These are phyloP conservation scores for Darevskia nairensis DNA, from an alignment of 2,797 vertebrate genomes.

Conservation along the genomic window DNA sequence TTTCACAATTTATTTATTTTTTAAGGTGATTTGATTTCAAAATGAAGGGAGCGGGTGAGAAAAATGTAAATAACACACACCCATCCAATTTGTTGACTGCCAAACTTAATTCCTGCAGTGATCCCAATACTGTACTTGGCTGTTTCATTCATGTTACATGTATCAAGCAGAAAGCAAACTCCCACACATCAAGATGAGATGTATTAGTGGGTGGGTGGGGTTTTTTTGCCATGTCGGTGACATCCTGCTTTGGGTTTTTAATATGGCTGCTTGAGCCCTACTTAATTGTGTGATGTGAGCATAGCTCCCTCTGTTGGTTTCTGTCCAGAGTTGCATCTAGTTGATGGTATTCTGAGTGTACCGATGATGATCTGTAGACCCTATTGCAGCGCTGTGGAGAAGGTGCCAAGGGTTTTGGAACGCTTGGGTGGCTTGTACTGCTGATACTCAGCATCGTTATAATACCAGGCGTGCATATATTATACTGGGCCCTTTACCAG, in stretches of 20 bases:
- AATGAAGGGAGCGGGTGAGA: background rate
- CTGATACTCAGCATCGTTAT: no score
- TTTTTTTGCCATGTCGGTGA: background rate
- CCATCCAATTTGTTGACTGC: background rate
- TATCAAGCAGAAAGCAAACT: background rate
- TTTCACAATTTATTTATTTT: no score
- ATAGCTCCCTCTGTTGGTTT: slow-evolving; percentile 31
- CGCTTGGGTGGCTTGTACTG: background rate
- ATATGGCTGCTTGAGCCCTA: background rate
- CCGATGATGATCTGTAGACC: no score
- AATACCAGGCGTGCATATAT: no score
- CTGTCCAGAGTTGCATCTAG: background rate
- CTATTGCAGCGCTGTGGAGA: background rate
- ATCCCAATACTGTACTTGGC: background rate
- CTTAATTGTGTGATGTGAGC: slow-evolving; percentile 7
- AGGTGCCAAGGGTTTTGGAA: background rate
- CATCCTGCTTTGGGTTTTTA: background rate
- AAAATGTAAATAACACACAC: background rate
- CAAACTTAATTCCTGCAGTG: background rate
- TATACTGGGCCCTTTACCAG: no score
- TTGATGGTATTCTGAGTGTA: background rate
- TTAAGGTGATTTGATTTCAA: no score
- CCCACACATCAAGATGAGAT: background rate
- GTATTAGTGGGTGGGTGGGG: no score
- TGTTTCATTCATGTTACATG: background rate